Evolutionary conservation across 2,113 vertebrate genomes (phyloP).

Genomic region (Mustela lutreola): DNA sequence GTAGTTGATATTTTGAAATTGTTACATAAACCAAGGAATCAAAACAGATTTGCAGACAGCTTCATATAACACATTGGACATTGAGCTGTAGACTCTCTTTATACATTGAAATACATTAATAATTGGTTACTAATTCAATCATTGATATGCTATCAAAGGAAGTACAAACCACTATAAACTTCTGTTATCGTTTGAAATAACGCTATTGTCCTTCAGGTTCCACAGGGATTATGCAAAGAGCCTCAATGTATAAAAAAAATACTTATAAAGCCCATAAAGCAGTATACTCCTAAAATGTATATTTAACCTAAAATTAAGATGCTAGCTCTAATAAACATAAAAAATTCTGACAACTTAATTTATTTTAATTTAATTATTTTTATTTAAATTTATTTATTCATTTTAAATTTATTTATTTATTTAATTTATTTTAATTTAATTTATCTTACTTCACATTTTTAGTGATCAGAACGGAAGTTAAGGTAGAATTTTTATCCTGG

Average conservation of each 20-base stretch:
- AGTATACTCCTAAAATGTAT: background rate
- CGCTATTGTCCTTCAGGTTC: background rate
- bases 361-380: background rate
- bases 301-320: slow-evolving; percentile 55
- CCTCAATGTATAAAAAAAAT: slow-evolving; percentile 30
- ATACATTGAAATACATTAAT: slow-evolving; percentile 7
- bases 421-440: background rate
- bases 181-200: background rate
- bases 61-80: background rate
- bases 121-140: background rate
- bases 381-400: too few species aligned
- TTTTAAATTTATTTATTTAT: too few species aligned
- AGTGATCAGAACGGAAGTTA: background rate
- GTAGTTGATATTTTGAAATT: slow-evolving; percentile 28
- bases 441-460: slow-evolving; percentile 22
- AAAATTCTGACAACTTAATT: slow-evolving; percentile 5
- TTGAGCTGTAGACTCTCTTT: background rate
- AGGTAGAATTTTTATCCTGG: background rate
- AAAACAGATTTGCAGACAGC: background rate
- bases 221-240: background rate
- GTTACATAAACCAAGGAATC: slow-evolving; percentile 2
- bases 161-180: background rate
- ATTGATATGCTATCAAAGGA: background rate
- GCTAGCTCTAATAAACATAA: background rate
- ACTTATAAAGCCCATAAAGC: background rate